These are phyloP conservation scores for Trichogramma pretiosum DNA, from an alignment of 1,140 invertebrate genomes.

Conservation along the genomic window DNA sequence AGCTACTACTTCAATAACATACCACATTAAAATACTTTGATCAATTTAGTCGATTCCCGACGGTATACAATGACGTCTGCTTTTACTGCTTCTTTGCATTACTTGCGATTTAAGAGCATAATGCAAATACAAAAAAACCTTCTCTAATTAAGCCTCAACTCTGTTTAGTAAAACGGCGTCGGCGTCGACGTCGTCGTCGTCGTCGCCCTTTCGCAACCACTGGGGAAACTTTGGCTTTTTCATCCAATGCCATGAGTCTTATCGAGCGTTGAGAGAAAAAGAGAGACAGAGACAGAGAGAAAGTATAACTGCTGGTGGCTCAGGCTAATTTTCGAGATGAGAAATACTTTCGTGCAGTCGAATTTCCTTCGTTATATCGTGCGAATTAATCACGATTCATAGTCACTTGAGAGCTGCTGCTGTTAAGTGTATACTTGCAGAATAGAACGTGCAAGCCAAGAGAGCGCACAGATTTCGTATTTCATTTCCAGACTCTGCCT, in stretches of 20 bases:
- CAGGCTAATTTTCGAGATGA: slow-evolving; percentile 16
- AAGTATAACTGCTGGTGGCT: too few species aligned
- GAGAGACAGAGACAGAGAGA: too few species aligned
- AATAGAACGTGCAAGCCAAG: background rate
- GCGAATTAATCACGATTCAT: slow-evolving; percentile 16
- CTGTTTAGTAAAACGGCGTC: too few species aligned
- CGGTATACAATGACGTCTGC: slow-evolving; percentile 31
- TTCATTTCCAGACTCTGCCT: slow-evolving; percentile 1
- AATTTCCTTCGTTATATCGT: slow-evolving; percentile 12
- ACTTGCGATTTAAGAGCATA: slow-evolving; percentile 37
- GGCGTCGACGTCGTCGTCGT: too few species aligned
- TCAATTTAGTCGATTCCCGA: slow-evolving; percentile 39
- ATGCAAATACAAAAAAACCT: slow-evolving; percentile 36
- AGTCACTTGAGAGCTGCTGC: slow-evolving; percentile 5
- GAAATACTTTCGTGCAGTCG: slow-evolving; percentile 16
- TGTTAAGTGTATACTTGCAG: too few species aligned
- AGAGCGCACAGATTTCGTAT: background rate
- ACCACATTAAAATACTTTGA: slow-evolving; percentile 41
- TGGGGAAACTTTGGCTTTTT: slow-evolving; percentile 25
- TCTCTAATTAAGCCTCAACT: slow-evolving; percentile 39
- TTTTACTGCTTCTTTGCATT: slow-evolving; percentile 30
- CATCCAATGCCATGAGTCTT: slow-evolving; percentile 19
- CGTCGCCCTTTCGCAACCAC: slow-evolving; percentile 1
- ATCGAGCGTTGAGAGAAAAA: too few species aligned
- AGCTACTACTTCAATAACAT: slow-evolving; percentile 42